Evolutionary conservation across 2,113 vertebrate species (phyloP), one percentile per base, ranked within the genome.

Genomic region (Lepisosteus oculatus): DNA sequence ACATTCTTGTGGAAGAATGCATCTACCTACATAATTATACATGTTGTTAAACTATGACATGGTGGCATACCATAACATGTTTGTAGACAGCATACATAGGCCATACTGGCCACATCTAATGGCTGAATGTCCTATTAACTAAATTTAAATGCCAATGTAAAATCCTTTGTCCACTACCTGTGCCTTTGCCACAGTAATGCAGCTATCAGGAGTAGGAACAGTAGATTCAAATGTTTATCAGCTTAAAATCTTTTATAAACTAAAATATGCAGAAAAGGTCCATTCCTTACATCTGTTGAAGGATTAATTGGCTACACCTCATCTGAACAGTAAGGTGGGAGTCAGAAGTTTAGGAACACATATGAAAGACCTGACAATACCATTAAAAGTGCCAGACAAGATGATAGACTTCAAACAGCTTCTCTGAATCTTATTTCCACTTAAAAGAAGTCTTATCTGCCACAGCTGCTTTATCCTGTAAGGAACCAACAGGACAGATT

Each of bases 381-480:
- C 70, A 83, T 80, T 79, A 71, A 84, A 83, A 82, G 84, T 68
- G 76, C 13, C 17, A 15, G 68, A 70, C 13, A 45, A 65, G 44
- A 65, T 70, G 82, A 75, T 77, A 65, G 78, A 85, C 74, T 83
- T 88, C 85, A 88, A 85, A 86, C 81, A 66, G 67, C 72, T 41
- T 57, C 44, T 51, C 29, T 0, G 2, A 54, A 63, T 67, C 77
- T 72, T 76, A 81, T 85, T 83, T 76, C 77, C 77, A 83, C 78
- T 78, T 74, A 71, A 76, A 83, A 83, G 80, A 74, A 12, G 14
- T 4, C 29, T 72, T 13, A n/a, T 69, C 7, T 69, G 67, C 51
- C 47, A 68, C 45, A 9, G 4, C 66, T 68, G 2, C 42, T 3
- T 43, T 43, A 65, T 44, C 41, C 29, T 42, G 41, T 41, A n/a